Evolutionary conservation across 1,140 invertebrate genomes (phyloP), one percentile per base, ranked within the genome.

Genomic region (Chionoecetes opilio): DNA sequence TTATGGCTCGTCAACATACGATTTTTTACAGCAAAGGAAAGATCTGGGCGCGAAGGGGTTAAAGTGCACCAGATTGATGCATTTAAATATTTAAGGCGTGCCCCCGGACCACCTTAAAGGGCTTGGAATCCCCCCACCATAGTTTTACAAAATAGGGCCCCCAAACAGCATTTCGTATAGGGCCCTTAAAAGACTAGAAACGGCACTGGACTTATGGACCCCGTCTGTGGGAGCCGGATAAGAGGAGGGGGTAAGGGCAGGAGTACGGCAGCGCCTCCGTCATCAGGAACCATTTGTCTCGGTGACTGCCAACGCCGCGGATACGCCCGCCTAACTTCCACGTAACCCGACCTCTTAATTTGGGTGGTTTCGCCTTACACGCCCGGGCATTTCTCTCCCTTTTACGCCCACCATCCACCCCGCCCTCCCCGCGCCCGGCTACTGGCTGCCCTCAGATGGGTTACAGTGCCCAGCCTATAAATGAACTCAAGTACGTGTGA

Each of bases 331-430:
- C 63, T 75, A 75, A 75, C 63, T 75, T 75, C 63, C 63, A 75
- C 63, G 63, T 75, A 75, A 75, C 63, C n/a, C 63, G 63, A 75
- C 63, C 63, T 75, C 63, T 75, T 75, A 75, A 75, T 75, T 75
- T 75, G 63, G 63, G 63, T 26, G 63, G 21, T 75, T n/a, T 75
- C 63, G 63, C 63, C 63, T 75, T 75, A 75, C 63, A 75, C 63
- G n/a, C 63, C n/a, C 63, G 63, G 63, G 63, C 63, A n/a, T 75
- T 26, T n/a, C 21, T n/a, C 63, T 75, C 63, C 63, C 21, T 3
- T 11, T 8, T 26, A 17, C 63, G 63, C 63, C 63, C 63, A 75
- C 63, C 63, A 26, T 6, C 63, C 63, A n/a, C 63, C 63, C 21
- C 63, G n/a, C n/a, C n/a, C n/a, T 53, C 11, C 8, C 11, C 21